Evolutionary conservation across 2,888 invertebrate species (phyloP).

Genomic region (Camptogramma bilineatum): DNA sequence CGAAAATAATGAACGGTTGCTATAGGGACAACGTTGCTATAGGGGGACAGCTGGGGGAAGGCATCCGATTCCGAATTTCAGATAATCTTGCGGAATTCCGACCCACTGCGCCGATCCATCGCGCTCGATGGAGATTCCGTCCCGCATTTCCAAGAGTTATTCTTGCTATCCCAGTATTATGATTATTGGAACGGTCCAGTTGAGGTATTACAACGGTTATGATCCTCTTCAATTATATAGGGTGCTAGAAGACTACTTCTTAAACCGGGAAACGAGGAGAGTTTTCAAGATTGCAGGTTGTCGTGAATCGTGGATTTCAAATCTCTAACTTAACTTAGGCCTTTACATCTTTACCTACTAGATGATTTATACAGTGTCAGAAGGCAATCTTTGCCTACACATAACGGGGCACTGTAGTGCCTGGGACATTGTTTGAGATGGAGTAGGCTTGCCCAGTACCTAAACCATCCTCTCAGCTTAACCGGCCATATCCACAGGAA

Average conservation of each 20-base stretch:
- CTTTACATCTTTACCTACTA: too few relatives aligned
- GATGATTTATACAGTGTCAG: too few relatives aligned
- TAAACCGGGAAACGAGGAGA: too few relatives aligned
- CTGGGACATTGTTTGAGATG: too few relatives aligned
- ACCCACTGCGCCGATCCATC: slow-evolving; percentile 56
- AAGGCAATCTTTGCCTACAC: too few relatives aligned
- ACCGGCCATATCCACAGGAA: too few relatives aligned
- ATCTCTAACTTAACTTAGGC: too few relatives aligned
- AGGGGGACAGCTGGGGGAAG: slow-evolving; percentile 28
- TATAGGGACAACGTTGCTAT: slow-evolving; percentile 26
- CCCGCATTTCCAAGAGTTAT: slow-evolving; percentile 49
- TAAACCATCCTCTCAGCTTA: too few relatives aligned
- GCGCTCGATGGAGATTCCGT: slow-evolving; percentile 52
- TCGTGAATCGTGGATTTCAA: too few relatives aligned
- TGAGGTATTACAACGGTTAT: slow-evolving; percentile 11
- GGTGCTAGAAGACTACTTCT: background rate
- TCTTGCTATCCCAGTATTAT: slow-evolving; percentile 28
- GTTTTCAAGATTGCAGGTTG: too few relatives aligned
- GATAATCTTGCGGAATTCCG: slow-evolving; percentile 71
- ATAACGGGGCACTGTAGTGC: too few relatives aligned
- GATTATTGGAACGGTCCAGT: slow-evolving; percentile 26
- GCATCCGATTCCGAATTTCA: slow-evolving; percentile 50
- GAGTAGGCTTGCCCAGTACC: too few relatives aligned
- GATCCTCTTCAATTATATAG: background rate
- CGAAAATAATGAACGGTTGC: slow-evolving; percentile 2